Conservation (phyloP, 1,140 invertebrate species). For the Leptonema lineaticorne region DNA sequence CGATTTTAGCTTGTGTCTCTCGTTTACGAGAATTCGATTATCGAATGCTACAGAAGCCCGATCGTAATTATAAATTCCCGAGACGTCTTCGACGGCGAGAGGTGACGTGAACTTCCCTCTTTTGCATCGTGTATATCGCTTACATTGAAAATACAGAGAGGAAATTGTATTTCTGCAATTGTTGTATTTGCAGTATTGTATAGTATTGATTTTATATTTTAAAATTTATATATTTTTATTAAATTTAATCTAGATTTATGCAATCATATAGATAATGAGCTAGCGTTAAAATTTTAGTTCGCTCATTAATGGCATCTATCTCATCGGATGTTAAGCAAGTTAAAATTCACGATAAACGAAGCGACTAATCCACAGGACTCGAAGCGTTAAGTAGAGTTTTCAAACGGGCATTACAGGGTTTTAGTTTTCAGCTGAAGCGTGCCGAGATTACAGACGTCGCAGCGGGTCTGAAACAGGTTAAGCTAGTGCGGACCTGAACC, state of each 20-base stretch:
- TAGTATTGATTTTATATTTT: too few species aligned
- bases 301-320: too few species aligned
- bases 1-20: too few species aligned
- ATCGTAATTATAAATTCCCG: slow-evolving; percentile 15
- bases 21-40: too few species aligned
- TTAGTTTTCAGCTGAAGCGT: slow-evolving; percentile 22
- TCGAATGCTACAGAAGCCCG: too few species aligned
- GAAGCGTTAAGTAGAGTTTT: slow-evolving; percentile 16
- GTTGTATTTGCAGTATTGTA: too few species aligned
- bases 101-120: not conserved
- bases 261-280: too few species aligned
- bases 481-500: not conserved
- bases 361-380: not conserved
- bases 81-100: not conserved
- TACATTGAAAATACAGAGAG: slow-evolving; percentile 5
- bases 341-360: not conserved
- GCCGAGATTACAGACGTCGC: slow-evolving; percentile 9
- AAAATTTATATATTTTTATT: too few species aligned
- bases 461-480: slow-evolving; percentile 1
- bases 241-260: too few species aligned
- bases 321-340: not conserved
- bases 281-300: too few species aligned
- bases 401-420: slow-evolving; percentile 17
- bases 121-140: not conserved
- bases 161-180: slow-evolving; percentile 9